Evolutionary conservation across 1,140 invertebrate species (phyloP).

Genomic region (Tetramorium simillimum): DNA sequence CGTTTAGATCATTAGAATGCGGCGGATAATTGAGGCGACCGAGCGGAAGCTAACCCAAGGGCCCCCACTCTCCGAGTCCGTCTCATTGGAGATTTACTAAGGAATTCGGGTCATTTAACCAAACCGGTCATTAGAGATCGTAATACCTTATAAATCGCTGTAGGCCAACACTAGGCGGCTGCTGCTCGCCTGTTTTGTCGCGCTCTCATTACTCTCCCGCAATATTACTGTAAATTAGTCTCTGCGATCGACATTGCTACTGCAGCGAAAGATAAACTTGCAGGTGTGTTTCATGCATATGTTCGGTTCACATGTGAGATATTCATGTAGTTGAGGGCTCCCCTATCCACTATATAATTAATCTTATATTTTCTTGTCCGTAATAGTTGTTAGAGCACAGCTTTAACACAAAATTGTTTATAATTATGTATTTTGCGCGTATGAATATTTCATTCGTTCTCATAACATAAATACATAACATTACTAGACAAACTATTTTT

Average conservation of each 20-base stretch:
- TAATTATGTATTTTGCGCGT: background rate
- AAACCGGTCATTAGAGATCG: slow-evolving; percentile 43
- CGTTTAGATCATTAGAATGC: slow-evolving; percentile 75
- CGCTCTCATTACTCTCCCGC: slow-evolving; percentile 29
- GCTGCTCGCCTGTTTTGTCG: slow-evolving; percentile 14
- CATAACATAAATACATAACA: background rate
- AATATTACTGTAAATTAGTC: slow-evolving; percentile 49
- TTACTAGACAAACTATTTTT: background rate
- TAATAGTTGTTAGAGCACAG: background rate
- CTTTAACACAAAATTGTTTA: background rate
- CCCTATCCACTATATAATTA: slow-evolving; percentile 9
- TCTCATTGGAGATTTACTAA: slow-evolving; percentile 34
- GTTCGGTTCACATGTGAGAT: background rate
- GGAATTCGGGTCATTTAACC: slow-evolving; percentile 47
- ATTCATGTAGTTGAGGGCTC: background rate
- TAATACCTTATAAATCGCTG: slow-evolving; percentile 58
- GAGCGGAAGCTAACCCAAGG: slow-evolving; percentile 43
- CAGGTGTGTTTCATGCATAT: background rate
- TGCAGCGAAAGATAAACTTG: slow-evolving; percentile 14
- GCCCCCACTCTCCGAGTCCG: background rate
- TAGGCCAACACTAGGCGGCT: background rate
- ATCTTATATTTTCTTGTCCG: background rate
- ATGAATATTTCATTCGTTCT: background rate
- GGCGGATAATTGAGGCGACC: slow-evolving; percentile 73
- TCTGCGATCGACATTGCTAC: background rate